A percentile compares a stretch with the other conserved stretches of the same genome.
Evolutionary conservation across 2,797 vertebrate genomes (phyloP).

Genomic region (Phylloscopus collybita): DNA sequence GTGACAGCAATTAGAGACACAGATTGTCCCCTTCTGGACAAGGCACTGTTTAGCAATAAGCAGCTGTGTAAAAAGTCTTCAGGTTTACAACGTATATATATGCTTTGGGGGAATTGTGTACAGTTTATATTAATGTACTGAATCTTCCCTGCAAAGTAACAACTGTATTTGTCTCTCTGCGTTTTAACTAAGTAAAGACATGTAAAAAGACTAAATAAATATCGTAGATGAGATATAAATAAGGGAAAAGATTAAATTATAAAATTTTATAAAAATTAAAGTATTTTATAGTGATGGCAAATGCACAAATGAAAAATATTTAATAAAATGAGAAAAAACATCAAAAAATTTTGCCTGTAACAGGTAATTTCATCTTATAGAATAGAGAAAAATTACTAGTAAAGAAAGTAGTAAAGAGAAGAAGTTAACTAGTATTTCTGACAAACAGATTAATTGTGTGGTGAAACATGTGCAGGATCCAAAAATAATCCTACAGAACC

Average conservation of each 20-base stretch:
- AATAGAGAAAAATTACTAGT: constrained; percentile 14
- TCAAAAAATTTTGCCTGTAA: neutral
- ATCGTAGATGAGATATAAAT: constrained; percentile 40
- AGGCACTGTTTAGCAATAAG: constrained; percentile 99
- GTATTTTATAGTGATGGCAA: neutral
- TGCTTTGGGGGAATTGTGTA: constrained; percentile 87
- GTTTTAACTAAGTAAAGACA: constrained; percentile 76
- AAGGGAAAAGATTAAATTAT: constrained; percentile 37
- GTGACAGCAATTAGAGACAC: constrained; percentile 99
- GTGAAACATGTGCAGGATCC: constrained; percentile 62
- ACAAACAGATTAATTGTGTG: constrained; percentile 71
- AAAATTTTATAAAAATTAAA: constrained; percentile 47
- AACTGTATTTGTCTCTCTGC: constrained; percentile 74
- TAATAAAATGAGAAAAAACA: neutral
- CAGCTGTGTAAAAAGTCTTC: constrained; percentile 97
- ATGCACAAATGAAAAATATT: neutral
- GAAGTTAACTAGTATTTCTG: constrained; percentile 67
- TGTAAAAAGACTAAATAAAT: constrained; percentile 76
- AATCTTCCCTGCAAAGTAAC: constrained; percentile 72
- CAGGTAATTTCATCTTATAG: neutral
- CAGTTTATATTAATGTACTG: constrained; percentile 85
- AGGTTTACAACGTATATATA: constrained; percentile 91
- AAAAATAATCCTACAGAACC: constrained; percentile 62
- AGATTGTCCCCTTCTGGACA: constrained; percentile 99
- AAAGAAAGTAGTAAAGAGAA: constrained; percentile 31